Base-by-base conservation (phyloP, 2,888 invertebrate species). In the Gerris lacustris region DNA sequence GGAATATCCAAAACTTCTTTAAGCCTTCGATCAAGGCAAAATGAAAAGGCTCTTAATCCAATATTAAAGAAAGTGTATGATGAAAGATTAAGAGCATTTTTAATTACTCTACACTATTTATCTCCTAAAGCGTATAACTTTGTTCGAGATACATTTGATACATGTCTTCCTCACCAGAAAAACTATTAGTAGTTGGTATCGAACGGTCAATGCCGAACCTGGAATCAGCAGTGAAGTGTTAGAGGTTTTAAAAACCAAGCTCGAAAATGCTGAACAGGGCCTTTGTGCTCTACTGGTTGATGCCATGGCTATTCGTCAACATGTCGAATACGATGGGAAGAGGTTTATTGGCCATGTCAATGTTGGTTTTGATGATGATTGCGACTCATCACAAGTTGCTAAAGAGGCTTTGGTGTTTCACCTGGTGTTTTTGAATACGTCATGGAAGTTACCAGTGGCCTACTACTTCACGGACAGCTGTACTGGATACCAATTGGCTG, bases 331-430 rank as follows among this genome's bases (percentile, higher is more conserved):
- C 66, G 67, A 69, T 63, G 69, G 68, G 18, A 71, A 72, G 44
- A 62, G 31, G 31, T 66, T 70, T 55, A 47, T 70, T 64, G 73
- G 73, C 47, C 64, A 66, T 64, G 71, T 73, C n/a, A 70, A 73
- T 45, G 44, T 73, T 5, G 72, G 72, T 7, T 44, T 62, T 63
- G 44, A 18, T 5, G 43, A 67, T 55, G 62, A 63, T 31, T 63
- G 64, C 45, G 70, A 72, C 17, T 63, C 43, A 15, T 64, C 70
- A 45, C 71, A 67, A 15, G 17, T 69, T 0, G 73, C 71, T 11
- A 62, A 44, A 44, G 71, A 71, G 64, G 73, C 68, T 44, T 62
- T 69, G n/a, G 73, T 73, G 47, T 67, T 73, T 47, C 63, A 67
- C 43, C 31, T 73, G n/a, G 70, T 69, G 9, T 70, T 43, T 55